A percentile compares a stretch with the other conserved stretches of the same genome.
Evolutionary conservation across 2,888 invertebrate genomes (phyloP).

Genomic region (Epicampocera succincta): DNA sequence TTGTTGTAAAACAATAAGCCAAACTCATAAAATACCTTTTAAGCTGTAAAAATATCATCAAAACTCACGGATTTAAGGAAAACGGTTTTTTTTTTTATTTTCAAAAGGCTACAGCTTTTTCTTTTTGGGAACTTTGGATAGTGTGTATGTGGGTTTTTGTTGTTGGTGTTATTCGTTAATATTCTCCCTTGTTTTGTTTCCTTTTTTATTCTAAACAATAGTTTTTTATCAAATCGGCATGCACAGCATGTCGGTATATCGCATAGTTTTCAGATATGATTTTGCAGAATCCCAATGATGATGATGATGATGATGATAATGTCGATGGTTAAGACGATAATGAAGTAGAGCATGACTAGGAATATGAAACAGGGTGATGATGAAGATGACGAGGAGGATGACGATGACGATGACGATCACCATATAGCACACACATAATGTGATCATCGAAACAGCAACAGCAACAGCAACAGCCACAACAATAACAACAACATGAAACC

Average conservation of each 20-base stretch:
- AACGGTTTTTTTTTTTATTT: slow-evolving; percentile 29
- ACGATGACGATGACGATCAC: slow-evolving; percentile 30
- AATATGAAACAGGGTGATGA: slow-evolving; percentile 2
- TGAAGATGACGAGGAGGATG: slow-evolving; percentile 30
- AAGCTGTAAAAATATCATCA: slow-evolving; percentile 81
- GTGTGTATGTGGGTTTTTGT: slow-evolving; percentile 26
- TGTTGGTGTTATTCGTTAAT: slow-evolving; percentile 6
- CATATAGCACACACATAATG: slow-evolving; percentile 67
- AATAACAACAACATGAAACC: slow-evolving; percentile 60
- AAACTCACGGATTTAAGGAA: slow-evolving; percentile 54
- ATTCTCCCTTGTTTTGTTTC: neutral
- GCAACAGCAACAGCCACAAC: slow-evolving; percentile 47
- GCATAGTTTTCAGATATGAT: slow-evolving; percentile 67
- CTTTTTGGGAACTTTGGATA: neutral
- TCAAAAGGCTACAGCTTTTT: slow-evolving; percentile 38
- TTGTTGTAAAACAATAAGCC: slow-evolving; percentile 76
- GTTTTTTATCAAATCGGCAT: slow-evolving; percentile 65
- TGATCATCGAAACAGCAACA: slow-evolving; percentile 52
- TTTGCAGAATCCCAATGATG: slow-evolving; percentile 59
- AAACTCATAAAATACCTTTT: slow-evolving; percentile 80
- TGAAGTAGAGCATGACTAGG: slow-evolving; percentile 26
- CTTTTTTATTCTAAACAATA: slow-evolving; percentile 56
- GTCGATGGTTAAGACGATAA: slow-evolving; percentile 39
- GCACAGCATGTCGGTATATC: slow-evolving; percentile 70
- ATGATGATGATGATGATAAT: slow-evolving; percentile 50